Evolutionary conservation across 2,797 vertebrate species (phyloP), one percentile per base, ranked within the genome.

Genomic region (Phrynocephalus guinanensis): DNA sequence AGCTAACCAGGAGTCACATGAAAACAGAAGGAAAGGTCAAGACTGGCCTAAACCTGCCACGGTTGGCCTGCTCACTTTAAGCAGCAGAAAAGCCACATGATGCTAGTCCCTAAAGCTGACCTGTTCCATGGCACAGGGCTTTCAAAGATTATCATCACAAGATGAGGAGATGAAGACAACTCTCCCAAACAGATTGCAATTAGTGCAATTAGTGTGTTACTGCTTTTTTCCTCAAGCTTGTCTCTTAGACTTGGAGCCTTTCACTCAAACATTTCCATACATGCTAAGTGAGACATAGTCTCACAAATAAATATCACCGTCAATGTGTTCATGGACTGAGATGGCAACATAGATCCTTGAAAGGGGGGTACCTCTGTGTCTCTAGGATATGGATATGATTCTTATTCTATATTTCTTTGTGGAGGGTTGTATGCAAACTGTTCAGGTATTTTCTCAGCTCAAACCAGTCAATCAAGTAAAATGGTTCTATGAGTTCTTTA

Each of bases 211-310:
- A 91, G 79, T 73, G 71, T 77, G 84, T 90, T 75, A 56, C 78
- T 87, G 48, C 79, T 92, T 92, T 92, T 89, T 30, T n/a, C n/a
- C 13, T 72, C 84, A 88, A 79, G 86, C 66, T 18, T 52, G 75
- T 71, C 1, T 1, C 56, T 88, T 78, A 93, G 79, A 71, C 84
- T 93, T 90, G 0, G 9, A 95, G 93, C 89, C 79, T 44, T 86
- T 89, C 38, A 77, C 90, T 73, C 82, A 91, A 91, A 89, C 66
- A 83, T n/a, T 71, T 91, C 76, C 52, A 85, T 83, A 79, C 82
- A 78, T 89, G 86, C 77, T 89, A 85, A 83, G n/a, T 13, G 72
- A 93, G 73, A 84, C 82, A 86, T 18, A 33, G 52, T 5, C 70
- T 44, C 88, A 10, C 79, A 72, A 76, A 33, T 86, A 95, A 89